Conservation (phyloP, 2,797 vertebrate genomes). For the Ctenosaura bakeri region DNA sequence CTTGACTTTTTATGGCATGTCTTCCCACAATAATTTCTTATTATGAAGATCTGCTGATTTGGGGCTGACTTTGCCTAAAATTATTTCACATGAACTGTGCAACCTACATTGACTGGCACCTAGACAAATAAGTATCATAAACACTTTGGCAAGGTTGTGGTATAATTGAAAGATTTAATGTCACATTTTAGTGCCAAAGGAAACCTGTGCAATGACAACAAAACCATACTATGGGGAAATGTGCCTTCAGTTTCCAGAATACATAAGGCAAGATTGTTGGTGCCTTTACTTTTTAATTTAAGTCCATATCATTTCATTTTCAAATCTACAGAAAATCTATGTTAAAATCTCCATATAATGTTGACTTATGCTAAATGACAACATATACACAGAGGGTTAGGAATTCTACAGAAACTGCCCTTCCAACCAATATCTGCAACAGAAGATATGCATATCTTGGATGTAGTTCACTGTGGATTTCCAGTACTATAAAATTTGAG, state of each 20-base stretch:
- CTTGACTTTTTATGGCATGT: constrained; percentile 46
- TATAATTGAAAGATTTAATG: constrained; percentile 7
- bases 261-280: constrained; percentile 63
- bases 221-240: not conserved
- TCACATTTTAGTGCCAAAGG: not conserved
- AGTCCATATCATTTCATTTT: no score
- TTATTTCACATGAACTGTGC: not conserved
- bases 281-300: constrained; percentile 57
- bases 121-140: not conserved
- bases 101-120: not conserved
- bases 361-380: constrained; percentile 64
- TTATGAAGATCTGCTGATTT: not conserved
- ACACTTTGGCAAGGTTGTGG: not conserved
- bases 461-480: not conserved
- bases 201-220: not conserved
- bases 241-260: not conserved
- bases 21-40: not conserved
- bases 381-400: constrained; percentile 58
- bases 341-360: not conserved
- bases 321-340: constrained; percentile 20
- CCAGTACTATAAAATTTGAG: not conserved
- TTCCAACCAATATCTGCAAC: not conserved
- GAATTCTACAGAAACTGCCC: constrained; percentile 32
- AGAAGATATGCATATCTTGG: not conserved
- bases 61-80: not conserved